Conservation (phyloP, 2,797 vertebrate species). For the Crypturellus tataupa region DNA sequence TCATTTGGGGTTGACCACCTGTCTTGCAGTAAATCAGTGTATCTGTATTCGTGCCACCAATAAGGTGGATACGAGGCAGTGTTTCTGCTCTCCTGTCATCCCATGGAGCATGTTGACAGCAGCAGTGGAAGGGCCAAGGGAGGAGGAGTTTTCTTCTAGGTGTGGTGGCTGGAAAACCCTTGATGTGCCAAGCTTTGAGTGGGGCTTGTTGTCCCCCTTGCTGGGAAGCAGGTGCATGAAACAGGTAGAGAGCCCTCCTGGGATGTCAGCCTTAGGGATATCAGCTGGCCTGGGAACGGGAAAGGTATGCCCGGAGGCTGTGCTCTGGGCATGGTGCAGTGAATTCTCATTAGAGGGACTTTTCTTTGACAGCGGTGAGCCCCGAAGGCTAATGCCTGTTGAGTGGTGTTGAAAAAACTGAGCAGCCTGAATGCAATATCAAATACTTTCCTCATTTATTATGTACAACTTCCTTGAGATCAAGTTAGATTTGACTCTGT, state of each 20-base stretch:
- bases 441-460: neutral
- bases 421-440: neutral
- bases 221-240: neutral
- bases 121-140: neutral
- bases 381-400: neutral
- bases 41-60: accelerated
- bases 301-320: neutral
- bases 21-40: neutral
- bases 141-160: neutral
- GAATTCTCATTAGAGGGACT: neutral
- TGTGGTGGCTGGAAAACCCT: neutral
- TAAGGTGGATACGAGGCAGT: neutral
- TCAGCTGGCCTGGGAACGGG: neutral
- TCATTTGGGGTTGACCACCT: neutral
- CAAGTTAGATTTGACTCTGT: constrained; percentile 13
- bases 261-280: no score
- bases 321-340: accelerated
- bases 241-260: neutral
- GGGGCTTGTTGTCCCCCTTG: neutral
- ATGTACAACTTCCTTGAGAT: constrained; percentile 20
- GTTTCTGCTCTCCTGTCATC: neutral
- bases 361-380: neutral
- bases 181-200: neutral
- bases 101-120: neutral
- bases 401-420: neutral